Evolutionary conservation across 2,113 vertebrate species (phyloP).

Genomic region (Dipodomys stephensi): DNA sequence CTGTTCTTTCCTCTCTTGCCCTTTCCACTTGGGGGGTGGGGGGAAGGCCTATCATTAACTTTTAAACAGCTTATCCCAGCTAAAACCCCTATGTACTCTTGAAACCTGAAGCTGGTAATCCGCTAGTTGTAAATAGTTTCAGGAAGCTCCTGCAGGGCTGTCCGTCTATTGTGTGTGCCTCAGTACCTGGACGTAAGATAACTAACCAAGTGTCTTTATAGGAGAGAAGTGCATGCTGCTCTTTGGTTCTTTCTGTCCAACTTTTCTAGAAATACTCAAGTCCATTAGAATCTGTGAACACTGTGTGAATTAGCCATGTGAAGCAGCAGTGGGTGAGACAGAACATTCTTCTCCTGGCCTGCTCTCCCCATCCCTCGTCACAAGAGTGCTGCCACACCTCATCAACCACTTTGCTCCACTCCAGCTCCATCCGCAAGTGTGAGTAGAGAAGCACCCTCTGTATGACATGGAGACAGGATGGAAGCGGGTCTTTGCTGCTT

Average conservation of each 20-base stretch:
- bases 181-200: constrained; percentile 37
- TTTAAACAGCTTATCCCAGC: constrained; percentile 34
- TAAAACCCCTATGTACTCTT: constrained; percentile 42
- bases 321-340: constrained; percentile 20
- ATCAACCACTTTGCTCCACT: neutral
- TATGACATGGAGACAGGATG: neutral
- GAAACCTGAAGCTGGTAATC: constrained; percentile 3
- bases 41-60: constrained; percentile 21
- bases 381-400: neutral
- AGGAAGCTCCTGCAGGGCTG: constrained; percentile 44
- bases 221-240: constrained; percentile 69
- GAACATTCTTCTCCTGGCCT: neutral
- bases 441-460: neutral
- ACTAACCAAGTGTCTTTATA: constrained; percentile 44
- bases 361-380: neutral
- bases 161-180: constrained; percentile 48
- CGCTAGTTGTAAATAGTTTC: constrained; percentile 59
- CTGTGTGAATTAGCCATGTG: constrained; percentile 21
- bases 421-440: neutral
- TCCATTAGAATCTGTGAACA: constrained; percentile 47
- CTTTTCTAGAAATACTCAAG: constrained; percentile 58
- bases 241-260: constrained; percentile 59
- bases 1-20: neutral
- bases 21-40: neutral
- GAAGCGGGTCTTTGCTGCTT: neutral